A percentile compares a stretch with the other conserved stretches of the same genome.
Evolutionary conservation across 2,113 vertebrate genomes (phyloP).

Genomic region (Tenebrosternarchus preto): DNA sequence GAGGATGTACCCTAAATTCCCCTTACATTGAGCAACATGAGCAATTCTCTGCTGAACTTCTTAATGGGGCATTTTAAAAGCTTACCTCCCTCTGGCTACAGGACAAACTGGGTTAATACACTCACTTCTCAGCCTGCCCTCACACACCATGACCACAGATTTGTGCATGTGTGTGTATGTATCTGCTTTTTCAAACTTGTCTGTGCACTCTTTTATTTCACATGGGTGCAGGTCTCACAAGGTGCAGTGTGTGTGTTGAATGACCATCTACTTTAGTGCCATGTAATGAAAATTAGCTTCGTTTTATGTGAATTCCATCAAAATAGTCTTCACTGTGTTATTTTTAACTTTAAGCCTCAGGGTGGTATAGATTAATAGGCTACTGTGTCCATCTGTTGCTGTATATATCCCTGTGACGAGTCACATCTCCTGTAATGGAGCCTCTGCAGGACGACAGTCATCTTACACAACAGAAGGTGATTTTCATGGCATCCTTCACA

Average conservation of each 20-base stretch:
- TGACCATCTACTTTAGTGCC: too few relatives aligned
- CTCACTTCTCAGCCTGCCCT: slow-evolving; percentile 29
- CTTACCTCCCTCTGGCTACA: slow-evolving; percentile 34
- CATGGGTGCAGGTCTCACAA: slow-evolving; percentile 6
- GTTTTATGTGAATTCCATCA: neutral
- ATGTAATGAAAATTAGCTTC: neutral
- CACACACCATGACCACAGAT: slow-evolving; percentile 3
- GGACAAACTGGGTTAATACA: slow-evolving; percentile 54
- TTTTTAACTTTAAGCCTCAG: neutral
- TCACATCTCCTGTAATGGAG: neutral
- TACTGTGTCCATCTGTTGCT: neutral
- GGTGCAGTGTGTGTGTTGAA: slow-evolving; percentile 2
- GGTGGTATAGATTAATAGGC: neutral
- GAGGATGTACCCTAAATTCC: neutral
- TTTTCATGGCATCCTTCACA: neutral
- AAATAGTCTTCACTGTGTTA: neutral
- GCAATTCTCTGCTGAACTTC: slow-evolving; percentile 26
- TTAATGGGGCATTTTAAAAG: slow-evolving; percentile 38
- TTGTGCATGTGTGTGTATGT: slow-evolving; percentile 24
- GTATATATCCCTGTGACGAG: neutral
- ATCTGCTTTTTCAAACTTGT: neutral
- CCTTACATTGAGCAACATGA: neutral
- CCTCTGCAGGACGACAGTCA: neutral
- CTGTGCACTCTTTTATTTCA: too few relatives aligned
- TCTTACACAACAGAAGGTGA: neutral